Percentiles rank a stretch among this genome's conserved stretches.
These are phyloP conservation scores for Karalla daura DNA, from an alignment of 2,797 vertebrate species.

Conservation along the genomic window DNA sequence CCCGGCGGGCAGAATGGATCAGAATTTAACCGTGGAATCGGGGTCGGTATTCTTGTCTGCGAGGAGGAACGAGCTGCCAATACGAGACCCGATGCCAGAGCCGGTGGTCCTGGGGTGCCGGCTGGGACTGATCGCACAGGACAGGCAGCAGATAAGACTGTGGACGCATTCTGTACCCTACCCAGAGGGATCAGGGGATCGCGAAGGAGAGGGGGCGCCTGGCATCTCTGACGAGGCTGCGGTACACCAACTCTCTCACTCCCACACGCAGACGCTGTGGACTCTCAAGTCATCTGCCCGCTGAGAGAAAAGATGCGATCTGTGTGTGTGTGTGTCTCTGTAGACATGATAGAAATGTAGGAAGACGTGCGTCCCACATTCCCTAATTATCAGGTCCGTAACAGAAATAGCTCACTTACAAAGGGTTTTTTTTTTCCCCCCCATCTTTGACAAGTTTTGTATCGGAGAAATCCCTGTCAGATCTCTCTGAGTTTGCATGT, in stretches of 20 bases:
- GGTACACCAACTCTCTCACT: conserved; percentile 66
- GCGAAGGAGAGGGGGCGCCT: conserved; percentile 16
- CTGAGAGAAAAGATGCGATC: conserved; percentile 41
- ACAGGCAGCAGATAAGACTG: conserved; percentile 54
- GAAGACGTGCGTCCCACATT: conserved; percentile 27
- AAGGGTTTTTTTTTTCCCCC: not conserved
- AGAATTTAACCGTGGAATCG: conserved; percentile 50
- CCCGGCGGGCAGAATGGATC: conserved; percentile 56
- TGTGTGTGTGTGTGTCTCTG: conserved; percentile 14
- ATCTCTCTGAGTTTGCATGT: too few relatives aligned
- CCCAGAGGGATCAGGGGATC: conserved; percentile 61
- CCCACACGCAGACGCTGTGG: conserved; percentile 54
- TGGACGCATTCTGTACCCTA: conserved; percentile 51
- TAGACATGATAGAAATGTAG: conserved; percentile 35
- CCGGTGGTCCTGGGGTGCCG: conserved; percentile 40
- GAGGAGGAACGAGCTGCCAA: conserved; percentile 53
- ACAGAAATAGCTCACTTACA: not conserved
- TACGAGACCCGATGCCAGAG: conserved; percentile 50
- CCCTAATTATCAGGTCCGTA: conserved; percentile 40
- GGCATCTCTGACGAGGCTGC: conserved; percentile 36
- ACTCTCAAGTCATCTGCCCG: conserved; percentile 67
- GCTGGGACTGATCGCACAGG: conserved; percentile 42
- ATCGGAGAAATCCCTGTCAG: too few relatives aligned
- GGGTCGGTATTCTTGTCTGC: conserved; percentile 39
- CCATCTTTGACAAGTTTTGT: too few relatives aligned